Conservation (phyloP, 2,888 invertebrate genomes). For the Blomia tropicalis region DNA sequence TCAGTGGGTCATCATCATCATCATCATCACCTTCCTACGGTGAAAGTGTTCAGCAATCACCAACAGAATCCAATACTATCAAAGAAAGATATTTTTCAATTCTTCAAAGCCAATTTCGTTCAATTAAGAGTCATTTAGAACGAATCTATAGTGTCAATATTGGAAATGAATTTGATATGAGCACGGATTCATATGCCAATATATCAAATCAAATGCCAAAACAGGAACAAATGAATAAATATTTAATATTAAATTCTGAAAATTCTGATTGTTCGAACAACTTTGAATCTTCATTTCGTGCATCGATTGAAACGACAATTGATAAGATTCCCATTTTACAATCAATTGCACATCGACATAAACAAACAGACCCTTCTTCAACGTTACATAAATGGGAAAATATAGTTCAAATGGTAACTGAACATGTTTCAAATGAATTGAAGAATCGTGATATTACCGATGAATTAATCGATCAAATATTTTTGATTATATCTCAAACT, state of each 20-base stretch:
- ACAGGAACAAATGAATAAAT: too few species aligned
- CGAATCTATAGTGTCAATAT: not conserved
- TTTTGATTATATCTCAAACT: not conserved
- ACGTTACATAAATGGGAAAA: not conserved
- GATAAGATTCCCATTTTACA: not conserved
- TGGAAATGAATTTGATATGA: not conserved
- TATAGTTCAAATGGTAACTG: not conserved
- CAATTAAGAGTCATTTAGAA: constrained; percentile 4
- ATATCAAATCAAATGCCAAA: too few species aligned
- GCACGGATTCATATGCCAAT: too few species aligned
- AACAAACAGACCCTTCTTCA: not conserved
- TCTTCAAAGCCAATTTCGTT: constrained; percentile 3
- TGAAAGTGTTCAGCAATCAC: not conserved
- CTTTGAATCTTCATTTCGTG: not conserved
- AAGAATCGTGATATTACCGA: not conserved
- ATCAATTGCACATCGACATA: not conserved
- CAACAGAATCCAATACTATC: not conserved
- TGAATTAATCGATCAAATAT: not conserved
- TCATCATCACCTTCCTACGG: not conserved
- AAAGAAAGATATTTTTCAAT: not conserved
- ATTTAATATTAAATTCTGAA: too few species aligned
- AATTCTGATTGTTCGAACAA: too few species aligned
- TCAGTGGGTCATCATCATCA: not conserved
- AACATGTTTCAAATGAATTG: not conserved
- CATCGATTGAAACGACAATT: not conserved